phyloP scores from a whole-genome alignment of 2,888 invertebrate genomes.

The Morinoia aosen region DNA sequence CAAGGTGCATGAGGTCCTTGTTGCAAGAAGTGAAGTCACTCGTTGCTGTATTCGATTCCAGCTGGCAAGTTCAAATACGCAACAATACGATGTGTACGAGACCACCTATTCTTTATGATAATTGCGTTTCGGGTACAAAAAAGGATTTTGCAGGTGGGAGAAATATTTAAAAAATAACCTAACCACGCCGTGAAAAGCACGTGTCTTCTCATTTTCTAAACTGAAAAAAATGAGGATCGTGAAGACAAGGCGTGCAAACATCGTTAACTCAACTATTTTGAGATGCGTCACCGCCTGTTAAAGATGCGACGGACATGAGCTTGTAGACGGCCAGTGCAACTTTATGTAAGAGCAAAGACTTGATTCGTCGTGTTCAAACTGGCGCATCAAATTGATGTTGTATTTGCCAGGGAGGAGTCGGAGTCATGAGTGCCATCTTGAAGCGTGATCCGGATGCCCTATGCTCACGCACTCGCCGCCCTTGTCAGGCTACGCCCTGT shows the following conservation, averaged over 20 bases:
- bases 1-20: not conserved
- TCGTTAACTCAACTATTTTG: not conserved
- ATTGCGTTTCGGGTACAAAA: not conserved
- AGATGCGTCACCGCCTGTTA: not conserved
- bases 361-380: constrained; percentile 19
- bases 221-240: not conserved
- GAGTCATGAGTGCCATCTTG: constrained; percentile 13
- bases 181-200: not conserved
- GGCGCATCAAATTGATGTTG: constrained; percentile 14
- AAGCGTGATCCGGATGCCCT: constrained; percentile 6
- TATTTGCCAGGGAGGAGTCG: constrained; percentile 20
- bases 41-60: not conserved
- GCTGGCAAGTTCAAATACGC: not conserved
- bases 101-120: not conserved
- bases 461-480: not conserved
- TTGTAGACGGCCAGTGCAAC: not conserved
- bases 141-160: not conserved
- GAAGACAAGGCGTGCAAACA: not conserved
- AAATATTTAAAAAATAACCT: not conserved
- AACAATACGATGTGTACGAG: not conserved
- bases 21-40: not conserved
- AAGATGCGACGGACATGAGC: not conserved
- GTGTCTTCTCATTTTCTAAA: not conserved
- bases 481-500: not conserved
- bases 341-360: not conserved